A percentile compares a stretch with the other conserved stretches of the same genome.
phyloP scores from a whole-genome alignment of 35 echinoderm and acorn worm genomes.

The Ophioderma brevispina region DNA sequence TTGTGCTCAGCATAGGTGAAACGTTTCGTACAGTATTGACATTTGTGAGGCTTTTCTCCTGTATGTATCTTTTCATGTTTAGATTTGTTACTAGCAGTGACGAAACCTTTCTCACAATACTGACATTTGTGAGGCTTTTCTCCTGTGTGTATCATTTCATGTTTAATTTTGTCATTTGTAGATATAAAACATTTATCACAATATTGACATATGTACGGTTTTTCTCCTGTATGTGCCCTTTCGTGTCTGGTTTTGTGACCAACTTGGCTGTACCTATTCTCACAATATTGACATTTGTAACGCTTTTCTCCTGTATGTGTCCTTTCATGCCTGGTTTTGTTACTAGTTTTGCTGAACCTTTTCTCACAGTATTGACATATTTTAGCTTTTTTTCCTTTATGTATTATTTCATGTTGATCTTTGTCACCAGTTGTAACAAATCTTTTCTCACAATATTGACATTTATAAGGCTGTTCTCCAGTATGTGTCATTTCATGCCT shows the following conservation, averaged over 20 bases:
- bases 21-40: conserved; percentile 13
- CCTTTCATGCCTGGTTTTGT: neutral
- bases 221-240: neutral
- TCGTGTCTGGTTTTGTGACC: neutral
- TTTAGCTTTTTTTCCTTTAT: neutral
- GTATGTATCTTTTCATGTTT: no score
- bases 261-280: neutral
- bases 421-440: neutral
- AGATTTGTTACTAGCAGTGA: no score
- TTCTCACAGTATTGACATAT: neutral
- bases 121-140: no score
- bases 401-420: neutral
- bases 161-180: neutral
- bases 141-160: neutral
- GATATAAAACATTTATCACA: neutral
- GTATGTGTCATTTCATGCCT: neutral
- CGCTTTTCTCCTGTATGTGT: neutral
- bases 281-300: neutral
- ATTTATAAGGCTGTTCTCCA: neutral
- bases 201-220: neutral
- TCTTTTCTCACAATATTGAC: neutral
- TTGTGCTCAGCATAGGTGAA: neutral
- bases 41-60: conserved; percentile 25
- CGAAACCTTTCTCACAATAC: no score
- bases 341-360: neutral